A percentile compares a stretch with the other conserved stretches of the same genome.
phyloP scores from a whole-genome alignment of 2,888 invertebrate species.

The Thera britannica region DNA sequence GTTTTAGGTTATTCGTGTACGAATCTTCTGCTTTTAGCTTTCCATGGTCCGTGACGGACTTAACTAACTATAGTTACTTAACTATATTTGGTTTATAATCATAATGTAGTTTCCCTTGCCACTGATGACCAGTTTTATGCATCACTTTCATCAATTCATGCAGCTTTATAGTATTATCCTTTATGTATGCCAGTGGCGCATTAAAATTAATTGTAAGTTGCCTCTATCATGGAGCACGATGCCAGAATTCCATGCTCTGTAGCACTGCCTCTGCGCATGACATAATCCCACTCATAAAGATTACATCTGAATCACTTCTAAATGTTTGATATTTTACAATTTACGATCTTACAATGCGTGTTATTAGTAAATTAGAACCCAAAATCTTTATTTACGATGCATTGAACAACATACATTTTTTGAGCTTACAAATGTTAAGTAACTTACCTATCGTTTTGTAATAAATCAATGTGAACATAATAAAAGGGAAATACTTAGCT shows the following conservation, averaged over 20 bases:
- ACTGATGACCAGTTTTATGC: no score
- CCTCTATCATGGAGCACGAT: slow-evolving; percentile 3
- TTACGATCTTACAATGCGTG: background rate
- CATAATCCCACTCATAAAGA: slow-evolving; percentile 21
- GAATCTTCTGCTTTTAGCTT: no score
- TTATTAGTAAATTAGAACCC: background rate
- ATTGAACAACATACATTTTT: background rate
- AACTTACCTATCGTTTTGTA: background rate
- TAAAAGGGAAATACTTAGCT: background rate
- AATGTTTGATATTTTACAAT: slow-evolving; percentile 3
- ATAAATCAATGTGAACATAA: background rate
- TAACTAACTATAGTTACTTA: no score
- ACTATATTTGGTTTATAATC: no score
- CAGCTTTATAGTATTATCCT: no score
- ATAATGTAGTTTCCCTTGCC: no score
- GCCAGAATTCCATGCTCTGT: background rate
- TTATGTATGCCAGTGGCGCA: background rate
- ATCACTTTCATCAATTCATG: no score
- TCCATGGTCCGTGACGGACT: no score
- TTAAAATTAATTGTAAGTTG: background rate
- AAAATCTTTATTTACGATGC: background rate
- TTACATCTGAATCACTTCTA: slow-evolving; percentile 12
- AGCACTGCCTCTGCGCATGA: slow-evolving; percentile 17
- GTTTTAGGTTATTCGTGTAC: no score
- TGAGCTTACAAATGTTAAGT: background rate